A percentile compares a stretch with the other conserved stretches of the same genome.
phyloP scores from a whole-genome alignment of 2,797 vertebrate species.

The Eutrigla gurnardus region DNA sequence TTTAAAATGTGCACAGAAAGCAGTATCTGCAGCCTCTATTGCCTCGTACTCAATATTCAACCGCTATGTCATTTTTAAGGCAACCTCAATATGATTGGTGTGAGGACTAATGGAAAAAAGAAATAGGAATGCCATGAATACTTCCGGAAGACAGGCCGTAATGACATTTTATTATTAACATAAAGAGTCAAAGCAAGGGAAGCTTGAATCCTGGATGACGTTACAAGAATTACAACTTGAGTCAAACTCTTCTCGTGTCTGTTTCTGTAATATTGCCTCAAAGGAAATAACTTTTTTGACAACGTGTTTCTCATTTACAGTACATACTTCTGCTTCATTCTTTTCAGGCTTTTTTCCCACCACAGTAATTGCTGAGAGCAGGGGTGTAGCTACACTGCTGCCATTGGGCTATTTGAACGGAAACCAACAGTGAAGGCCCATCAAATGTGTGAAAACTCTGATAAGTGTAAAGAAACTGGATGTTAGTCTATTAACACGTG shows the following conservation, averaged over 20 bases:
- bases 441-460: not conserved
- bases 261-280: not conserved
- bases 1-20: not conserved
- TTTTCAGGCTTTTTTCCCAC: not conserved
- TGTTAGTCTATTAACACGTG: not conserved
- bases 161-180: not conserved
- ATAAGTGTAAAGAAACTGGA: not conserved
- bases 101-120: conserved; percentile 3
- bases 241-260: not conserved
- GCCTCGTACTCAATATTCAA: conserved; percentile 4
- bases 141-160: conserved; percentile 4
- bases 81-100: not conserved
- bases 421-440: not conserved
- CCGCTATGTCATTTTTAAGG: conserved; percentile 1
- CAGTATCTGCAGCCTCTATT: not conserved
- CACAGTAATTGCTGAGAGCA: not conserved
- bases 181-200: not conserved
- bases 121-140: not conserved
- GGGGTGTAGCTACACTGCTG: not conserved
- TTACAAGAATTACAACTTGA: not conserved
- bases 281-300: not conserved
- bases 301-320: not conserved
- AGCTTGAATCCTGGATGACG: not conserved
- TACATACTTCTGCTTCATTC: too few relatives aligned
- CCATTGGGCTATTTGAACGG: not conserved